phyloP scores from a whole-genome alignment of 2,888 invertebrate genomes.

The Acronicta psi region DNA sequence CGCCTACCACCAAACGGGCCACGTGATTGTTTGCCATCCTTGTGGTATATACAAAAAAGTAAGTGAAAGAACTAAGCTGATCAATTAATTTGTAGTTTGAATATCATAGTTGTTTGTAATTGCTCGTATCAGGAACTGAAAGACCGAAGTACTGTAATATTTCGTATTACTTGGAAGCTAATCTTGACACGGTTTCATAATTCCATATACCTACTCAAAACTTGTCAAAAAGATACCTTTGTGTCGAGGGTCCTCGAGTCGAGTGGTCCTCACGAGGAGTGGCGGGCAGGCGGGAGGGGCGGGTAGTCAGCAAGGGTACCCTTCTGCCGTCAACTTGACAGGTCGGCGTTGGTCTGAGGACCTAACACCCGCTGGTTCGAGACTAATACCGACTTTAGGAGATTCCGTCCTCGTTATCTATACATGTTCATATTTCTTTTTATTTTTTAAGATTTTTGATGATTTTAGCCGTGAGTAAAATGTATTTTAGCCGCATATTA shows the following conservation, averaged over 20 bases:
- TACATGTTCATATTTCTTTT: slow-evolving; percentile 10
- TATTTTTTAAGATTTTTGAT: slow-evolving; percentile 21
- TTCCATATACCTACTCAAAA: slow-evolving; percentile 58
- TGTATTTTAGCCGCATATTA: background rate
- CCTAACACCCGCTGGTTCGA: slow-evolving; percentile 77
- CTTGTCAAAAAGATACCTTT: slow-evolving; percentile 82
- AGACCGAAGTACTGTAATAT: background rate
- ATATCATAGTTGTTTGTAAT: background rate
- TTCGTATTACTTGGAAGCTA: slow-evolving; percentile 48
- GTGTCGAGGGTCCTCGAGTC: slow-evolving; percentile 55
- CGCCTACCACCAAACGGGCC: no score
- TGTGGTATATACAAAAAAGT: no score
- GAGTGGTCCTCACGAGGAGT: slow-evolving; percentile 51
- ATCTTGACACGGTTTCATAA: slow-evolving; percentile 62
- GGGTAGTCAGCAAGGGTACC: slow-evolving; percentile 69
- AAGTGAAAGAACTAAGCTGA: no score
- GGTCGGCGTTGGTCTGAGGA: slow-evolving; percentile 79
- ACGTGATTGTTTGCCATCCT: no score
- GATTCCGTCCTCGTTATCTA: slow-evolving; percentile 70
- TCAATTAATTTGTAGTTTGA: no score
- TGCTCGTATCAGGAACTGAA: background rate
- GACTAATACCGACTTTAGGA: slow-evolving; percentile 84
- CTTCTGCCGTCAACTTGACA: slow-evolving; percentile 80
- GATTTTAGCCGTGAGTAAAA: background rate
- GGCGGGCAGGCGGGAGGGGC: slow-evolving; percentile 45